Base-by-base conservation (phyloP, 1,140 invertebrate genomes). In the Aplysia californica region DNA sequence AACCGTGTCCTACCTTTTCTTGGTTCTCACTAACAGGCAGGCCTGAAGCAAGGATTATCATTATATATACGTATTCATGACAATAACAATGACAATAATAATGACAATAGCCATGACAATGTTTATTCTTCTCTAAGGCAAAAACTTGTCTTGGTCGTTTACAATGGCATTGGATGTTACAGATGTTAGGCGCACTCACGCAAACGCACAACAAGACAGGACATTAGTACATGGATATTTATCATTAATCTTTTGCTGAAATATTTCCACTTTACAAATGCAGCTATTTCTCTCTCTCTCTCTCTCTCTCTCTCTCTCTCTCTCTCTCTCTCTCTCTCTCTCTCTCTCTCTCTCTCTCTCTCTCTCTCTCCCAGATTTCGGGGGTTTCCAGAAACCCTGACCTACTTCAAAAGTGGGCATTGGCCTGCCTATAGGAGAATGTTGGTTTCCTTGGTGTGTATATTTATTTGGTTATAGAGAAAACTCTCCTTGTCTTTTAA, bases 231-330 rank as follows among this genome's bases (percentile, higher is more conserved):
- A 18, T 38, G 15, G 33, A 4, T 39, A 3, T 2, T 0, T 39
- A 3, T 69, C 15, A 35, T 31, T 31, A 66, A 21, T 26, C 21
- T 15, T 35, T 31, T 15, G 26, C 20, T 15, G 29, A 64, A 10
- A 66, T n/a, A 15, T 0, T 31, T n/a, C 18, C n/a, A 26, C 20
- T 66, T 33, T 29, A 18, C 10, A 35, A 66, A 15, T 36, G 26
- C 35, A 26, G 29, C 23, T 36, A 3, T 31, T 26, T 31, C 64
- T 26, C 20, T 66, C 33, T 26, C 64, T 26, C 29, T 0, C 64
- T 26, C 33, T 66, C 64, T 66, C 64, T 66, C 64, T 66, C 64
- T 31, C 64, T 66, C 64, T 66, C 64, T 66, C 33, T 66, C 64
- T 66, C 64, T 66, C 29, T 66, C 64, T 66, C 29, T 66, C 64